Base-by-base conservation (phyloP, 2,888 invertebrate species). In the Amblyjoppa fuscipennis region DNA sequence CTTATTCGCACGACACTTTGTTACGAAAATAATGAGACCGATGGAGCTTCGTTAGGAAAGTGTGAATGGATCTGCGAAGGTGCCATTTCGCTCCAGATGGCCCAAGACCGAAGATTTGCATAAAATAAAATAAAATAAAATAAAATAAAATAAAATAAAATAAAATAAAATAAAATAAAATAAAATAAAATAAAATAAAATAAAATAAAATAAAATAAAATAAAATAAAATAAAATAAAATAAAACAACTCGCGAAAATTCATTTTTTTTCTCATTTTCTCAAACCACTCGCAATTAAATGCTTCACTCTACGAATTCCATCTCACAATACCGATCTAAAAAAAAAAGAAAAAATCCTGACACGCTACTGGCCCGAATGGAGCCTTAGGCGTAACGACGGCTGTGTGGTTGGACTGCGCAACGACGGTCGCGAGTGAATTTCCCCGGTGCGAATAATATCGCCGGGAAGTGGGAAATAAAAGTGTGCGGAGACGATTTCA, bases 251-350 rank as follows among this genome's bases (percentile, higher is more conserved):
- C 11, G 41, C 11, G 11, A 41, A 11, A 20, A 20, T 20, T 20
- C 20, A 20, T 20, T 41, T 9, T 41, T 41, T 38, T 41, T 41
- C 5, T 41, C 34, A 20, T 66, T 77, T 73, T 49, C 68, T 38
- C 73, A 13, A 59, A 83, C 28, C 78, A 68, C 49, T 59, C 71
- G 49, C 71, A 49, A 75, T 83, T 64, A 79, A 83, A 70, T 77
- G 64, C 74, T 83, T 71, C 79, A 41, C 69, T 41, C 11, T 31
- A 51, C 34, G 5, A 9, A 41, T 5, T 31, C 25, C 34, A 56
- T n/a, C 20, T 16, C 38, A 49, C 49, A 59, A 81, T 76, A 66
- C 49, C 56, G 49, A 59, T n/a, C 13, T 66, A 84, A 84, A 84
- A 73, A 68, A 53, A 3, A 20, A n/a, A 20, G 3, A 20, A 53